These are phyloP conservation scores for Clepsis dumicolana DNA, from an alignment of 2,888 invertebrate genomes.

Conservation along the genomic window DNA sequence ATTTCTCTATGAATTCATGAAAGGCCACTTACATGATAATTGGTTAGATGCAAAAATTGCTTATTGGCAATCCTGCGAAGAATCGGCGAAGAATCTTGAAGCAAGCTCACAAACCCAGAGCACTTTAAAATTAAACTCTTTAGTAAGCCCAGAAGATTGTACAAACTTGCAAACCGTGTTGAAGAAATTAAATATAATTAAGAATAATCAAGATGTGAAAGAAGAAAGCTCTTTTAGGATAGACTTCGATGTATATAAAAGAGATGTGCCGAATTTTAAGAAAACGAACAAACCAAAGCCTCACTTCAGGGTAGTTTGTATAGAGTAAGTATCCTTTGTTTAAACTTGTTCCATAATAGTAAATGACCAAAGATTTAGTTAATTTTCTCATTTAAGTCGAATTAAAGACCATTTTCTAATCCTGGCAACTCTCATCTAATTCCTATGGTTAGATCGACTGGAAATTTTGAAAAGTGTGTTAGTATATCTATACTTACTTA, in stretches of 20 bases:
- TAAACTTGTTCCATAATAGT: not conserved
- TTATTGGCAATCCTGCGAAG: conserved; percentile 64
- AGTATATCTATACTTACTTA: too few relatives aligned
- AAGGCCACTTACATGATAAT: conserved; percentile 58
- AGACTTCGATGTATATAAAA: conserved; percentile 78
- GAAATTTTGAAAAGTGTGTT: too few relatives aligned
- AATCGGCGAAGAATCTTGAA: conserved; percentile 58
- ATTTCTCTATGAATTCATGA: conserved; percentile 65
- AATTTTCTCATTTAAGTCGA: too few relatives aligned
- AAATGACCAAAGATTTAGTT: not conserved
- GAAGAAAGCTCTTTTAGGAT: conserved; percentile 58
- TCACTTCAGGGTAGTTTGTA: conserved; percentile 74
- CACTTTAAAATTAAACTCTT: conserved; percentile 54
- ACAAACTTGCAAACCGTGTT: conserved; percentile 63
- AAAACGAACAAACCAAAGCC: conserved; percentile 73
- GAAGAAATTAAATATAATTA: conserved; percentile 70
- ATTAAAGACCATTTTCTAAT: too few relatives aligned
- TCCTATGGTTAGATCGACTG: too few relatives aligned
- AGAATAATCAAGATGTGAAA: conserved; percentile 52
- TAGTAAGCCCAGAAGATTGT: conserved; percentile 66
- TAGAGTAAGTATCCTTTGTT: conserved; percentile 67
- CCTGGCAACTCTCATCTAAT: too few relatives aligned
- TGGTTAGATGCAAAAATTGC: conserved; percentile 74
- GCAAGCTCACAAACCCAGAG: conserved; percentile 48
- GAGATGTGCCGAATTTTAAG: conserved; percentile 72